A percentile compares a stretch with the other conserved stretches of the same genome.
Conservation (phyloP, 2,888 invertebrate genomes). For the Xestobium rufovillosum region DNA sequence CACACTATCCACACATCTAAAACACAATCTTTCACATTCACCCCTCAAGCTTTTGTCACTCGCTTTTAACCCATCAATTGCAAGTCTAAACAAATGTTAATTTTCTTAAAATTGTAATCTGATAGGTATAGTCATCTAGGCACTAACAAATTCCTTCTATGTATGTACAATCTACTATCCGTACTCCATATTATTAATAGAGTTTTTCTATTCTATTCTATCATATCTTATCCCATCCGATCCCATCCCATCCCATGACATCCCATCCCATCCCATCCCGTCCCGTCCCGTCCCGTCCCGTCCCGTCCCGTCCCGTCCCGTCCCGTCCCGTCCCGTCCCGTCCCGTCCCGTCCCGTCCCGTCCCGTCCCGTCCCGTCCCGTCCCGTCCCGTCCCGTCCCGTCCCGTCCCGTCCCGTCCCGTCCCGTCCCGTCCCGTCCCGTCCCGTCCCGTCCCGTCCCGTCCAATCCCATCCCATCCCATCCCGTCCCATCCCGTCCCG, state of each 20-base stretch:
- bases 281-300: slow-evolving; percentile 1
- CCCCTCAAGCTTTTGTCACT: too few relatives aligned
- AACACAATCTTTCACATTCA: too few relatives aligned
- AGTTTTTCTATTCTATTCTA: neutral
- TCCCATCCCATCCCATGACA: slow-evolving; percentile 1
- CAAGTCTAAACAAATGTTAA: too few relatives aligned
- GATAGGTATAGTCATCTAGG: too few relatives aligned
- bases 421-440: slow-evolving; percentile 7
- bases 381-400: slow-evolving; percentile 7
- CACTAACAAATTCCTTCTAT: too few relatives aligned
- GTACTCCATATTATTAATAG: too few relatives aligned
- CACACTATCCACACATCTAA: too few relatives aligned
- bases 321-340: neutral
- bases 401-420: slow-evolving; percentile 7
- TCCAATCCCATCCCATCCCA: slow-evolving; percentile 8
- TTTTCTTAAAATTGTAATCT: too few relatives aligned
- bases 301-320: slow-evolving; percentile 4
- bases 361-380: slow-evolving; percentile 8
- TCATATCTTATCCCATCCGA: neutral
- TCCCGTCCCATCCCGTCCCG: slow-evolving; percentile 6
- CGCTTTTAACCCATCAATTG: too few relatives aligned
- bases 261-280: slow-evolving; percentile 4
- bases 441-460: slow-evolving; percentile 6
- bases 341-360: slow-evolving; percentile 5
- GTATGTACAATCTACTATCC: too few relatives aligned